These are phyloP conservation scores for Haemorhous mexicanus DNA, from an alignment of 2,113 vertebrate genomes.

Conservation along the genomic window DNA sequence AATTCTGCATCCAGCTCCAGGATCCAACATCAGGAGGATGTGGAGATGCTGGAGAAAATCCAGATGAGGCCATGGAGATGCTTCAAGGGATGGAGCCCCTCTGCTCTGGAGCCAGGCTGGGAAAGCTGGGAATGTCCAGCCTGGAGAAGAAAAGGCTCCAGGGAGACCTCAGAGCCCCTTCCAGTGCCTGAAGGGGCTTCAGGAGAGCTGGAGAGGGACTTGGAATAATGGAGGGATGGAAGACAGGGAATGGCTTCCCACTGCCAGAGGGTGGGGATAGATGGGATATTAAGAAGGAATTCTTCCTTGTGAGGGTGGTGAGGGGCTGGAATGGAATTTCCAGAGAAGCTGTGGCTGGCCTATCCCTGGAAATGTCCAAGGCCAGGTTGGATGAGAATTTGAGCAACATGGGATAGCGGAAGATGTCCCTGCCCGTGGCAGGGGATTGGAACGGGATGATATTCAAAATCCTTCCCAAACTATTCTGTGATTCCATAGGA, in stretches of 20 bases:
- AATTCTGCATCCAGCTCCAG: background rate
- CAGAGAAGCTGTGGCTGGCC: background rate
- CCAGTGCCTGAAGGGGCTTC: background rate
- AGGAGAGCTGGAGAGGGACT: background rate
- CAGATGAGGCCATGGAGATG: accelerated
- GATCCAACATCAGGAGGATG: accelerated
- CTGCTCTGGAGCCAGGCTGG: background rate
- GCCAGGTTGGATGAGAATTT: accelerated
- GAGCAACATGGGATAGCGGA: background rate
- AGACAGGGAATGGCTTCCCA: background rate
- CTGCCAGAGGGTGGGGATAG: background rate
- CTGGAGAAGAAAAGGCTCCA: accelerated
- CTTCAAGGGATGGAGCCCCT: background rate
- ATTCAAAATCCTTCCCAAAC: background rate
- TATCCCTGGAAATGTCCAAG: background rate
- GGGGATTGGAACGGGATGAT: background rate
- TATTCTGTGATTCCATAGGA: background rate
- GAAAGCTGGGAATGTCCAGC: background rate
- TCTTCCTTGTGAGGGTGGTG: accelerated
- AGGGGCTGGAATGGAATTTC: background rate
- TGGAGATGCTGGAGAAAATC: accelerated
- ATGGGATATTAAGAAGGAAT: background rate
- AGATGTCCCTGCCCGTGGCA: background rate
- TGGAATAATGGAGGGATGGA: accelerated
- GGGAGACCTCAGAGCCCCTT: background rate